Evolutionary conservation across 2,113 vertebrate species (phyloP).

Genomic region (Acanthochromis polyacanthus): DNA sequence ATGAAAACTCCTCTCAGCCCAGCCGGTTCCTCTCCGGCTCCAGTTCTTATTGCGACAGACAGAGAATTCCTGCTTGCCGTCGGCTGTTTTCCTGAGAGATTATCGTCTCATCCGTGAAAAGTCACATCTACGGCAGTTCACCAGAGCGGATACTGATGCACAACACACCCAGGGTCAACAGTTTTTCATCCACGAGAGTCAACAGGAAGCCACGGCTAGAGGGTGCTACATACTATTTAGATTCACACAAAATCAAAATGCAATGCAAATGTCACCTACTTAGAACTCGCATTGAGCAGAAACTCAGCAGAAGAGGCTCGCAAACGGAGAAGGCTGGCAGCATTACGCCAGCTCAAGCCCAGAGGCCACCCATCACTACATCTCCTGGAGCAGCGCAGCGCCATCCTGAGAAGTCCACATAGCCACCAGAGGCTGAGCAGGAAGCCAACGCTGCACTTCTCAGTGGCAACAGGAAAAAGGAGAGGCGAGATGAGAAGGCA

Average conservation of each 20-base stretch:
- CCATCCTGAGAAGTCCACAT: slow-evolving; percentile 19
- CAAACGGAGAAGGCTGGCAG: slow-evolving; percentile 53
- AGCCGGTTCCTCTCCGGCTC: slow-evolving; percentile 12
- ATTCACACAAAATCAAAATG: not conserved
- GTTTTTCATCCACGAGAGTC: slow-evolving; percentile 29
- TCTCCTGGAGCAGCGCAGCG: not conserved
- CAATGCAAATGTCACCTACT: slow-evolving; percentile 66
- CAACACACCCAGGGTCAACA: slow-evolving; percentile 19
- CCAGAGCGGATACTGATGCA: slow-evolving; percentile 36
- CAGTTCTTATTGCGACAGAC: slow-evolving; percentile 13
- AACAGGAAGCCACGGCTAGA: not conserved
- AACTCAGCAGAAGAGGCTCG: slow-evolving; percentile 63
- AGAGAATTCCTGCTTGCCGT: slow-evolving; percentile 37
- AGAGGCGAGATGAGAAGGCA: slow-evolving; percentile 62
- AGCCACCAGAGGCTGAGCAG: slow-evolving; percentile 27
- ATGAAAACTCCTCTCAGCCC: slow-evolving; percentile 44
- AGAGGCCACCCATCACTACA: slow-evolving; percentile 1
- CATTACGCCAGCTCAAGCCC: slow-evolving; percentile 27
- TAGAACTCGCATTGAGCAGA: slow-evolving; percentile 63
- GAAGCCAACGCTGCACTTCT: slow-evolving; percentile 45
- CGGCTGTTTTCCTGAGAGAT: slow-evolving; percentile 44
- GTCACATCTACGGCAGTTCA: slow-evolving; percentile 58
- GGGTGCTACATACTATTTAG: not conserved
- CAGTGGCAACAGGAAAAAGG: slow-evolving; percentile 63
- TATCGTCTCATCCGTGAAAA: slow-evolving; percentile 46